Percentiles rank a stretch among this genome's conserved stretches.
Evolutionary conservation across 2,888 invertebrate species (phyloP).

Genomic region (Macaria notata): DNA sequence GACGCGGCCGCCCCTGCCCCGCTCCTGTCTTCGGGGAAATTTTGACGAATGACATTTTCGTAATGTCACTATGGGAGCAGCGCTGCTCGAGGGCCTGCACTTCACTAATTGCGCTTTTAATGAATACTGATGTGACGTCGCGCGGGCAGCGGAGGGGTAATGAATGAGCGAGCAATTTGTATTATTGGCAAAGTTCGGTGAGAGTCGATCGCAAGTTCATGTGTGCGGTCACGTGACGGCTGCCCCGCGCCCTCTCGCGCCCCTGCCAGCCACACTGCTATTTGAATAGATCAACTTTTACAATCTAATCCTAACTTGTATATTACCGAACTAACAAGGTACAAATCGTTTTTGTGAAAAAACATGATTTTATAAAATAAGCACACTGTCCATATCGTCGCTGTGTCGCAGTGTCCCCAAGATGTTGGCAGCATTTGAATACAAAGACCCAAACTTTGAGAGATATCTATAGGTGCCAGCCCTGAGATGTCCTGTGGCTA

Average conservation of each 20-base stretch:
- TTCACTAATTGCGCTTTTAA: slow-evolving; percentile 70
- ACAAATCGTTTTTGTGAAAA: too few relatives aligned
- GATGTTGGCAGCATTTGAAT: too few relatives aligned
- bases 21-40: slow-evolving; percentile 63
- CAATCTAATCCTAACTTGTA: too few relatives aligned
- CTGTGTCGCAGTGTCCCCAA: too few relatives aligned
- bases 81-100: slow-evolving; percentile 50
- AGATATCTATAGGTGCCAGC: too few relatives aligned
- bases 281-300: too few relatives aligned
- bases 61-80: slow-evolving; percentile 57
- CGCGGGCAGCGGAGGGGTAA: slow-evolving; percentile 11
- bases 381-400: too few relatives aligned
- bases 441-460: too few relatives aligned
- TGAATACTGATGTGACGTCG: slow-evolving; percentile 54
- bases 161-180: slow-evolving; percentile 48
- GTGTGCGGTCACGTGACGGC: slow-evolving; percentile 34
- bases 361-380: too few relatives aligned
- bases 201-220: slow-evolving; percentile 34
- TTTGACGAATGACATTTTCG: slow-evolving; percentile 72
- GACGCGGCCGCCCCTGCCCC: slow-evolving; percentile 18
- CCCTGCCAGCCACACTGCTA: too few relatives aligned
- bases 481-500: too few relatives aligned
- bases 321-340: too few relatives aligned
- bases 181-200: slow-evolving; percentile 50
- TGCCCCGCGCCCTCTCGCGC: slow-evolving; percentile 14